These are phyloP conservation scores for Drosophila cognata DNA, from an alignment of 2,888 invertebrate genomes.

Conservation along the genomic window DNA sequence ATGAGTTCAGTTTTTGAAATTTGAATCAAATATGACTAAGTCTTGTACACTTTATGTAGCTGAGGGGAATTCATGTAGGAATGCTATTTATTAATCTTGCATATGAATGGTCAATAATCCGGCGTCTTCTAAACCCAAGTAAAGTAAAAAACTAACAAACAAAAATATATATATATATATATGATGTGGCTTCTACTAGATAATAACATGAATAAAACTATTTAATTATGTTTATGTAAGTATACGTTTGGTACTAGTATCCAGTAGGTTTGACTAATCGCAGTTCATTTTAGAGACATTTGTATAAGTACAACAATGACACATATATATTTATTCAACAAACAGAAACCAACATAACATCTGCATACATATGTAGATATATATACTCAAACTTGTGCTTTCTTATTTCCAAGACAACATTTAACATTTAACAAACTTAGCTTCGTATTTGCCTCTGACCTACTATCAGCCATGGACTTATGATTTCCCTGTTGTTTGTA, in stretches of 20 bases:
- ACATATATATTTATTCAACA: conserved; percentile 24
- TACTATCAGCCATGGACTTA: conserved; percentile 66
- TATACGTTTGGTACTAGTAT: conserved; percentile 27
- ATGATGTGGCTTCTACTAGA: not conserved
- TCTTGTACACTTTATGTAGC: not conserved
- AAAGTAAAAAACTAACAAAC: not conserved
- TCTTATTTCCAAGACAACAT: conserved; percentile 55
- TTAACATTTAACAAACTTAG: conserved; percentile 45
- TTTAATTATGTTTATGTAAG: conserved; percentile 39
- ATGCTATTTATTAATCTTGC: conserved; percentile 1
- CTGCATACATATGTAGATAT: conserved; percentile 27
- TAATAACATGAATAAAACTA: not conserved
- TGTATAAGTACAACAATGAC: conserved; percentile 22
- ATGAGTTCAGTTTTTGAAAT: not conserved
- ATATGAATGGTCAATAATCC: conserved; percentile 4
- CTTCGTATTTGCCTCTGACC: conserved; percentile 73
- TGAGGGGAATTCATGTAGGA: not conserved
- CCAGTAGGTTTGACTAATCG: conserved; percentile 41
- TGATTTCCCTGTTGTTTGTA: conserved; percentile 61
- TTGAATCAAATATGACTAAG: not conserved
- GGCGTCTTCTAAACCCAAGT: conserved; percentile 2
- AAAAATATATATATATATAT: no score
- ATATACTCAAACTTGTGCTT: conserved; percentile 55
- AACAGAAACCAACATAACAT: conserved; percentile 11
- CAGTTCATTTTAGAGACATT: conserved; percentile 52